Base-by-base conservation (phyloP, 2,113 vertebrate species). In the Chelonoidis abingdonii region DNA sequence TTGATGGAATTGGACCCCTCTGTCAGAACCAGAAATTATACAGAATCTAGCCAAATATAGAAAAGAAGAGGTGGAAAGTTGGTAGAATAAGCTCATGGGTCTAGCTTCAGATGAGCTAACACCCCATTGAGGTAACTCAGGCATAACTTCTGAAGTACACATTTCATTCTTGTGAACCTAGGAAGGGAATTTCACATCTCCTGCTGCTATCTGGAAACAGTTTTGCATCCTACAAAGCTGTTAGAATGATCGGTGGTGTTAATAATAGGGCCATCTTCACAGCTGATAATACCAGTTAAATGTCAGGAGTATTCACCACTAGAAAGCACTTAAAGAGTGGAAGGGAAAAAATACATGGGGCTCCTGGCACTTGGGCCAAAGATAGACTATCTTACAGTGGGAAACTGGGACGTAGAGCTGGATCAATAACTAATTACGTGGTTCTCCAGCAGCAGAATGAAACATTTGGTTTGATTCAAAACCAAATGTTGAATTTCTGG, bases 81-180 rank as follows among this genome's bases (percentile, higher is more conserved):
- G 17, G 59, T 1, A 35, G 5, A 89, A 82, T 3, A 69, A 0
- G 2, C 49, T 86, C 38, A 75, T 3, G 1, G 1, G 3, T 27
- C 56, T 54, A 22, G 47, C 8, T 75, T 89, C 24, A 82, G 1
- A 4, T 11, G 3, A 35, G 5, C 53, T 80, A 49, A 49, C 2
- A 7, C 1, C 29, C 35, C 91, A 56, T 6, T 56, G 1, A 57
- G 9, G 62, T 22, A 59, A 5, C 52, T 83, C 38, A 2, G 3
- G 25, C 25, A 80, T 4, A 86, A 11, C 41, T 53, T 83, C 53
- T 89, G 31, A 94, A 93, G 89, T 35, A 79, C 7, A 81, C 7
- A 12, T 1, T 89, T 84, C 59, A 80, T 90, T 80, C 11, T 56
- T 21, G 56, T 53, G 54, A 89, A 49, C 0, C 6, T 2, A 10